Conservation (phyloP, 2,113 vertebrate species). For the Festucalex cinctus region DNA sequence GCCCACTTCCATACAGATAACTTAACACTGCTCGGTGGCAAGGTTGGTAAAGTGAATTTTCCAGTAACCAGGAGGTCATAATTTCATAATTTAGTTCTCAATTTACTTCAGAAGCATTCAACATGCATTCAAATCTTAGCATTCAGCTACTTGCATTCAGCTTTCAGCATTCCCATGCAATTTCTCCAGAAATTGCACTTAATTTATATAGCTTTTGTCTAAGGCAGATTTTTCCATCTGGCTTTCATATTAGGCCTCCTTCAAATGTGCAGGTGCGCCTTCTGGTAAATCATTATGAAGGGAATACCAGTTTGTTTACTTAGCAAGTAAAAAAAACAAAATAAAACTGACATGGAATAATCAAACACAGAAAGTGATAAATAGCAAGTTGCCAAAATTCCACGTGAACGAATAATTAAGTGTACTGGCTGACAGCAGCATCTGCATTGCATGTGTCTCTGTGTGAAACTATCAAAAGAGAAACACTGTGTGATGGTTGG, state of each 20-base stretch:
- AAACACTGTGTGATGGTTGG: slow-evolving; percentile 44
- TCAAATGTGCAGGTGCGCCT: background rate
- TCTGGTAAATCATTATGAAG: background rate
- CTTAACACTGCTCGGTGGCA: no score
- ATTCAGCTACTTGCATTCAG: no score
- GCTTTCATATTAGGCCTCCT: background rate
- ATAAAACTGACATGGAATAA: background rate
- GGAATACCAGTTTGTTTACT: background rate
- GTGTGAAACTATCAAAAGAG: slow-evolving; percentile 30
- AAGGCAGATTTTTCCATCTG: no score
- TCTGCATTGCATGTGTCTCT: background rate
- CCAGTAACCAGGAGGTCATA: no score
- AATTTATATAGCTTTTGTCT: no score
- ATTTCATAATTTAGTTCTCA: no score
- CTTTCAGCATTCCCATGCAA: no score
- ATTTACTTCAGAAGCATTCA: no score
- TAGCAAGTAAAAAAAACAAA: background rate
- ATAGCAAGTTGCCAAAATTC: background rate
- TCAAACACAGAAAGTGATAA: background rate
- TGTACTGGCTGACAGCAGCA: background rate
- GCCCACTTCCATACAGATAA: no score
- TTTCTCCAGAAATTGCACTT: no score
- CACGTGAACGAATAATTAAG: background rate
- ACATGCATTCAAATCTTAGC: no score
- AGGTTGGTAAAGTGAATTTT: no score